phyloP scores from a whole-genome alignment of 1,140 invertebrate genomes.

The Cheumatopsyche charites region DNA sequence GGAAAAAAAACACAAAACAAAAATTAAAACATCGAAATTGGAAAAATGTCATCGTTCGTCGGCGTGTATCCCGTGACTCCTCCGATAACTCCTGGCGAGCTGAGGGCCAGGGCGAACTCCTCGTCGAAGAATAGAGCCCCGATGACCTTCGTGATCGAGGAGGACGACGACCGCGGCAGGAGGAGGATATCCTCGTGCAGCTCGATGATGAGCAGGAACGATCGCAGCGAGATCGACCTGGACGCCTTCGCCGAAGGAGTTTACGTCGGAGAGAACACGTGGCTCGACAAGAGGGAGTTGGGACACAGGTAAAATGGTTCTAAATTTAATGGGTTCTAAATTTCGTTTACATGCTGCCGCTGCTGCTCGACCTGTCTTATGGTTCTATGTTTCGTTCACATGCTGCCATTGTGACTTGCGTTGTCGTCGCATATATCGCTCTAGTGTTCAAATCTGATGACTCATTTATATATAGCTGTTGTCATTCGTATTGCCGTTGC shows the following conservation, averaged over 20 bases:
- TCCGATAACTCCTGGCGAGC: conserved; percentile 57
- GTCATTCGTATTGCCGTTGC: too few relatives aligned
- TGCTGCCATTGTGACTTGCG: too few relatives aligned
- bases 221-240: conserved; percentile 62
- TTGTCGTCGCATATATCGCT: too few relatives aligned
- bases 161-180: background rate
- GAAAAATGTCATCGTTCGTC: conserved; percentile 55
- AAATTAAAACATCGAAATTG: conserved; percentile 45
- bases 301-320: conserved; percentile 64
- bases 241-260: conserved; percentile 66
- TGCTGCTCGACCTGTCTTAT: too few relatives aligned
- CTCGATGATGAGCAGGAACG: conserved; percentile 54
- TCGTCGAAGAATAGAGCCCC: conserved; percentile 55
- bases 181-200: conserved; percentile 27
- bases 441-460: too few relatives aligned
- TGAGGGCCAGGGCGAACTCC: conserved; percentile 62
- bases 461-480: too few relatives aligned
- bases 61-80: conserved; percentile 60
- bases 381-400: too few relatives aligned
- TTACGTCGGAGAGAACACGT: conserved; percentile 55
- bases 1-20: too few relatives aligned
- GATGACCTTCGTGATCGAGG: conserved; percentile 50
- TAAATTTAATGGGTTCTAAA: background rate
- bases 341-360: too few relatives aligned
- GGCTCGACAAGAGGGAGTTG: conserved; percentile 65